Evolutionary conservation across 1,140 invertebrate genomes (phyloP).

Genomic region (Drosophila elegans): DNA sequence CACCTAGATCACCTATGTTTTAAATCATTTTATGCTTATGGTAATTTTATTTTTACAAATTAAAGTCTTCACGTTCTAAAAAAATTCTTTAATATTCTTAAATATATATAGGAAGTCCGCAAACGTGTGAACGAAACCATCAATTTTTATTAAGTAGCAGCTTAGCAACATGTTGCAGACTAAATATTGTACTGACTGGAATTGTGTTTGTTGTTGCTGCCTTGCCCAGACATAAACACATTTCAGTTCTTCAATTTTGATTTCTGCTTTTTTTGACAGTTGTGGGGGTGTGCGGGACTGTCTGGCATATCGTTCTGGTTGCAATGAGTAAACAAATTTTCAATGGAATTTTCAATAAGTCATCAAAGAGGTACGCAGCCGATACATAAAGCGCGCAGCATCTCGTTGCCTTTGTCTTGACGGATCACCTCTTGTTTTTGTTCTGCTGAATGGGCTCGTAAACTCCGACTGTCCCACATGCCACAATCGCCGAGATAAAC

Average conservation of each 20-base stretch:
- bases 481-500: neutral
- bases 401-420: constrained; percentile 34
- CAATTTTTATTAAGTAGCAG: neutral
- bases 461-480: constrained; percentile 6
- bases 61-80: too few relatives aligned
- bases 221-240: constrained; percentile 73
- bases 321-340: constrained; percentile 84
- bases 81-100: too few relatives aligned
- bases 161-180: constrained; percentile 35
- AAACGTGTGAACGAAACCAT: too few relatives aligned
- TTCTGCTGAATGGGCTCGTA: constrained; percentile 34
- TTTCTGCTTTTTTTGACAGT: constrained; percentile 67
- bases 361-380: constrained; percentile 62
- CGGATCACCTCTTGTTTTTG: constrained; percentile 50
- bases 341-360: constrained; percentile 84
- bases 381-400: constrained; percentile 4
- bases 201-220: constrained; percentile 39
- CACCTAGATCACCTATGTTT: too few relatives aligned
- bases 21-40: too few relatives aligned
- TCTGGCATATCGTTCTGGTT: constrained; percentile 58
- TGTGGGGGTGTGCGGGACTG: constrained; percentile 34
- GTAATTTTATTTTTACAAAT: too few relatives aligned
- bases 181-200: constrained; percentile 29
- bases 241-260: constrained; percentile 62
- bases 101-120: too few relatives aligned